These are phyloP conservation scores for Phorcus lineatus DNA, from an alignment of 2,888 invertebrate species.

Conservation along the genomic window DNA sequence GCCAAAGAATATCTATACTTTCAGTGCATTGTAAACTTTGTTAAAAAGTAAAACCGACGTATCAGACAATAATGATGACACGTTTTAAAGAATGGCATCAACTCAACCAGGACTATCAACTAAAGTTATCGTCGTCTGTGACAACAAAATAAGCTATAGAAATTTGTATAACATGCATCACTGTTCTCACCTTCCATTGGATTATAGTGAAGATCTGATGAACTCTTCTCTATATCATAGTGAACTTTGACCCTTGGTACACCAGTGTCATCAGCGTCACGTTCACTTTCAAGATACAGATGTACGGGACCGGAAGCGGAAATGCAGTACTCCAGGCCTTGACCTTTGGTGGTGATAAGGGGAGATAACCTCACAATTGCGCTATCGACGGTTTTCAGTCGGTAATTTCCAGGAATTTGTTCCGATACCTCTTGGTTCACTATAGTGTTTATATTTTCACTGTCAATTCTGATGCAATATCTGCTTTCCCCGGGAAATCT, in stretches of 20 bases:
- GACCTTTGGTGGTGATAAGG: conserved; percentile 42
- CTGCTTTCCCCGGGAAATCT: neutral
- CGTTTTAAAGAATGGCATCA: too few relatives aligned
- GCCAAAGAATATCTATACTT: too few relatives aligned
- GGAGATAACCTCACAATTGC: conserved; percentile 20
- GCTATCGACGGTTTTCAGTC: conserved; percentile 6
- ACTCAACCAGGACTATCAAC: too few relatives aligned
- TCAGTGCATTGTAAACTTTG: too few relatives aligned
- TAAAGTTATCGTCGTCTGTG: too few relatives aligned
- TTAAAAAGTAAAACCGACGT: too few relatives aligned
- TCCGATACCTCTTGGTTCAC: neutral
- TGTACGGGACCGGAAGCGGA: conserved; percentile 43
- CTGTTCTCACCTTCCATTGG: conserved; percentile 53
- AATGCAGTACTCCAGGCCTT: conserved; percentile 52
- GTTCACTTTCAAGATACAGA: conserved; percentile 57
- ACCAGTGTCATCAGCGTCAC: conserved; percentile 40
- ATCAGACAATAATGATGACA: too few relatives aligned
- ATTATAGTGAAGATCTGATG: conserved; percentile 31
- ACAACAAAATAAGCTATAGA: too few relatives aligned
- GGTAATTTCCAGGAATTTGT: neutral
- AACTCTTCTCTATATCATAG: conserved; percentile 46
- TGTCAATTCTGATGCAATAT: neutral
- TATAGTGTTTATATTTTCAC: neutral
- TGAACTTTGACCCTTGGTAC: conserved; percentile 49
- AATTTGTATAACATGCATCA: too few relatives aligned